Evolutionary conservation across 2,888 invertebrate genomes (phyloP), one percentile per base, ranked within the genome.

Genomic region (Argyresthia goedartella): DNA sequence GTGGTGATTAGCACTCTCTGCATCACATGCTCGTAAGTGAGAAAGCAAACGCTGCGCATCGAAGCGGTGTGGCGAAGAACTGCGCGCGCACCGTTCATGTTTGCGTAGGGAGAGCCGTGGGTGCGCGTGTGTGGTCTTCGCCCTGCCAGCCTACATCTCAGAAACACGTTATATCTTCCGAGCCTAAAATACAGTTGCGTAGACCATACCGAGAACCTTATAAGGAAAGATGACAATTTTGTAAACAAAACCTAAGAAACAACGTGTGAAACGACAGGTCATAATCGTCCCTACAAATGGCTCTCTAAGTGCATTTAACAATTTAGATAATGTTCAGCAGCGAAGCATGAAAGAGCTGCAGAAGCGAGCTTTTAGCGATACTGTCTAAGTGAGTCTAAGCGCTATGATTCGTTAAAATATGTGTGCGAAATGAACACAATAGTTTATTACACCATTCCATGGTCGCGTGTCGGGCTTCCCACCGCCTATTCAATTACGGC

Each of bases 401-500:
- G 64, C 63, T 69, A 69, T 69, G 71, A 73, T 76, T 74, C 63
- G 56, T 67, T 67, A 67, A 71, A 72, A 73, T 71, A 74, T 64
- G 68, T 59, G 61, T 61, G 61, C 62, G 60, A 62, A 67, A 67
- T 64, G 63, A 57, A 64, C 70, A 78, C 74, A 76, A 75, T 73
- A 71, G 70, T 73, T 71, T 69, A 77, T 75, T 71, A 71, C 66
- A 65, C 69, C 73, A 71, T 74, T 59, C 65, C 59, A 62, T 58
- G 69, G 79, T 73, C 84, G 80, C 79, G 82, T 81, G 85, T 66
- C 74, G 63, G 59, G 62, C 64, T 72, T 73, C 74, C 74, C 77
- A 72, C 73, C 78, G 80, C 81, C 81, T 76, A 80, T 85, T 85
- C 81, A 85, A 86, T 85, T 84, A 84, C 66, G 66, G 55, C 65